phyloP scores from a whole-genome alignment of 2,113 vertebrate species.

The Hypocryptadius cinnamomeus region DNA sequence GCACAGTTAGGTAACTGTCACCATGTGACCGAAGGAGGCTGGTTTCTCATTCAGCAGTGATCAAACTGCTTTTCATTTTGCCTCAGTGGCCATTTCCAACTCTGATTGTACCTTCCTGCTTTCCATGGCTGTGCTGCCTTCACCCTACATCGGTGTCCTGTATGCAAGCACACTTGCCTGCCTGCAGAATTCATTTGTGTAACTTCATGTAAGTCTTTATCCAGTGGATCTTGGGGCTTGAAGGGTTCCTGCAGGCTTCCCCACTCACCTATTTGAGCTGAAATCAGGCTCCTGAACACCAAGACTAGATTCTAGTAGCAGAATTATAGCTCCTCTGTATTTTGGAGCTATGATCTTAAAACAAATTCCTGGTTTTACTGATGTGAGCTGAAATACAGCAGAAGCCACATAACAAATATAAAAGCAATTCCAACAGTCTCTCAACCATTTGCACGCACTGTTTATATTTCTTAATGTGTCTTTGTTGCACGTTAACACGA shows the following conservation, averaged over 20 bases:
- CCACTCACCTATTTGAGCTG: background rate
- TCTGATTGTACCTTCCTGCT: background rate
- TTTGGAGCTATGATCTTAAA: background rate
- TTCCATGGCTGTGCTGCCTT: background rate
- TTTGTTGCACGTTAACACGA: background rate
- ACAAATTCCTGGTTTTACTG: background rate
- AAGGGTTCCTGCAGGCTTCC: background rate
- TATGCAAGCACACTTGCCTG: background rate
- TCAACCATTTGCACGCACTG: background rate
- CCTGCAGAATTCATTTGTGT: background rate
- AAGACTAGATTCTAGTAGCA: background rate
- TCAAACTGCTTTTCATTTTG: background rate
- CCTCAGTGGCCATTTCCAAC: background rate
- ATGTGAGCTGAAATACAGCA: background rate
- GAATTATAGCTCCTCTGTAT: background rate
- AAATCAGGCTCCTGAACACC: background rate
- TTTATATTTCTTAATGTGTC: background rate
- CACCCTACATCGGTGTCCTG: accelerated
- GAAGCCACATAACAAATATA: background rate
- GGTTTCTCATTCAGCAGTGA: background rate
- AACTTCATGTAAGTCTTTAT: background rate
- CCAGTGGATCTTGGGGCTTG: background rate
- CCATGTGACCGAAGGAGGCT: background rate
- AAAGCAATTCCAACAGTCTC: background rate
- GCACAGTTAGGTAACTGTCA: background rate